Evolutionary conservation across 2,113 vertebrate genomes (phyloP), one percentile per base, ranked within the genome.

Genomic region (Lipophrys pholis): DNA sequence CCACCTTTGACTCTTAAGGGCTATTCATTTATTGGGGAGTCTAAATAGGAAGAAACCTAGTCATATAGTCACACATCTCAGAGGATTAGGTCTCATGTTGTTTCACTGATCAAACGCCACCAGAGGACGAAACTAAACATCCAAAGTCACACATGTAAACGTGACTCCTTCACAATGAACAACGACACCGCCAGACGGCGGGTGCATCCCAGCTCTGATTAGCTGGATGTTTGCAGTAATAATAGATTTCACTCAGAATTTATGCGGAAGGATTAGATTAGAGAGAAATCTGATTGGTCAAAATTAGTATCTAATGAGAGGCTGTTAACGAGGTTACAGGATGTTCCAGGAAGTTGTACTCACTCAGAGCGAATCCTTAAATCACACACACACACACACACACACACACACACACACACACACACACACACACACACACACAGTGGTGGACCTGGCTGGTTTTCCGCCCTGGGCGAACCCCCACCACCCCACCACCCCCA

Each of bases 321-420:
- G 55, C 17, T 52, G 67, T 11, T 89, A 90, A 91, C 82, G 45
- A 84, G 70, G 85, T 91, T 91, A 80, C 74, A 78, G 46, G 64
- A 86, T 90, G 86, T 88, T 89, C 83, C 91, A 91, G 90, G 91
- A 92, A 91, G 84, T 69, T 50, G 72, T 52, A 61, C 53, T 40
- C 67, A 42, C 64, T 30, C 21, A 30, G 21, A 78, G 45, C 2
- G 0, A 75, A 79, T 78, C 60, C 76, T 81, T 86, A 78, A 83
- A 74, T 78, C 59, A 61, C 46, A 72, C 45, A 11, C 50, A 72
- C 55, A 30, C 21, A 63, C 57, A 62, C 21, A 30, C 21, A 30
- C 21, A 30, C 21, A 43, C 36, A 60, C 64, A 46, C 73, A 51
- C 54, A 69, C 56, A 59, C 65, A 43, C 50, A 58, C 54, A 63